Evolutionary conservation across 1,140 invertebrate genomes (phyloP).

Genomic region (Ectropis grisescens): DNA sequence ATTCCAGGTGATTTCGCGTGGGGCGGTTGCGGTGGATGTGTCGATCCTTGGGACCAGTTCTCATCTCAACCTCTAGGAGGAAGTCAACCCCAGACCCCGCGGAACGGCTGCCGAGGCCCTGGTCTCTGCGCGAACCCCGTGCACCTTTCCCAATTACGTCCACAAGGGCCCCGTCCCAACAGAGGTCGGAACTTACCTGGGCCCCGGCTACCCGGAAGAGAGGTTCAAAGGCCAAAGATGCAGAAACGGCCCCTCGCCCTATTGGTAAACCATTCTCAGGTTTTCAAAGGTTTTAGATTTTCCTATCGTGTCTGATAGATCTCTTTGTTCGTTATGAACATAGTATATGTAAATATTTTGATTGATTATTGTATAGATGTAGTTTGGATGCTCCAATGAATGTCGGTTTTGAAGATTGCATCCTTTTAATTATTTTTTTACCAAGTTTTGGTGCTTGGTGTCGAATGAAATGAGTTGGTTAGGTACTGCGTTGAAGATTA

Average conservation of each 20-base stretch:
- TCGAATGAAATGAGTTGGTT: too few relatives aligned
- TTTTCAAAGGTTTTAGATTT: too few relatives aligned
- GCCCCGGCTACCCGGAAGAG: constrained; percentile 33
- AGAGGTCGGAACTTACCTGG: constrained; percentile 43
- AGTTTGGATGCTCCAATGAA: too few relatives aligned
- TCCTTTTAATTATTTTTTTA: too few relatives aligned
- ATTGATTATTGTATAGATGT: too few relatives aligned
- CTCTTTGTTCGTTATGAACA: too few relatives aligned
- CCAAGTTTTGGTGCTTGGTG: too few relatives aligned
- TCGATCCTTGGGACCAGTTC: constrained; percentile 39
- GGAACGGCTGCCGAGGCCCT: constrained; percentile 44
- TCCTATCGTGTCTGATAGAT: too few relatives aligned
- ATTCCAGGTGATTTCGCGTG: constrained; percentile 42
- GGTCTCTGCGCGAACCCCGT: constrained; percentile 51
- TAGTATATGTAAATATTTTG: too few relatives aligned
- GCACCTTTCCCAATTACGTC: constrained; percentile 24
- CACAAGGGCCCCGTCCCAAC: constrained; percentile 28
- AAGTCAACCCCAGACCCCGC: constrained; percentile 32
- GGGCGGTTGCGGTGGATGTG: constrained; percentile 39
- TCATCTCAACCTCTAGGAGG: constrained; percentile 19
- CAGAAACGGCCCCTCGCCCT: constrained; percentile 40
- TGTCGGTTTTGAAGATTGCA: too few relatives aligned
- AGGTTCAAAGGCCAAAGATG: constrained; percentile 41
- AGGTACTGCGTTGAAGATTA: too few relatives aligned
- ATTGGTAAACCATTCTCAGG: constrained; percentile 56